Evolutionary conservation across 37 sponge, comb jelly and placozoan genomes (phyloP), one percentile per base, ranked within the genome.

Genomic region (Crambe crambe): DNA sequence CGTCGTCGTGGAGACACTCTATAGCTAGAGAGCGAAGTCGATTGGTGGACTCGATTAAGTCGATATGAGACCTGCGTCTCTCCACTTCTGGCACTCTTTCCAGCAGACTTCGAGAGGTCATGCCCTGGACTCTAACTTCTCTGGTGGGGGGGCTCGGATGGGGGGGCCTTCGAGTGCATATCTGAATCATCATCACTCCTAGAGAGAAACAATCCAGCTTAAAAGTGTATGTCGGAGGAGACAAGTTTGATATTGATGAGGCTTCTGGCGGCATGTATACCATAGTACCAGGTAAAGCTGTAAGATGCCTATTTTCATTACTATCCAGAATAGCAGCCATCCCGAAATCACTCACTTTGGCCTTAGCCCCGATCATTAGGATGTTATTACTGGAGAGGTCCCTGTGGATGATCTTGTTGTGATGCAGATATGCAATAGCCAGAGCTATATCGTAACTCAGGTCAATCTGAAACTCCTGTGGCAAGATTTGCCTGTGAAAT

Each of bases 201-300:
- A 75, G 47, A 42, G 84, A 83, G 47, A 75, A 83, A 29, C 56
- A 73, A 56, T 83, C 84, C n/a, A 75, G 27, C 30, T 62, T 83
- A 2, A 0, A 26, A 9, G 1, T 75, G 60, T 74, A 83, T 20
- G 20, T 44, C 8, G 71, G 77, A 34, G 77, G 38, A 27, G n/a
- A 15, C 51, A 21, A 22, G 61, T 25, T 60, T n/a, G 54, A 9
- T 18, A 3, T 62, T 29, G 37, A 3, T 18, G 68, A 31, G 1
- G 61, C 70, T 37, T 83, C 84, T 39, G 84, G 77, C 56, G 76
- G 77, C 84, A 83, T 75, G 70, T 83, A 83, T 2, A 27, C 27
- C 40, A 2, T 2, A 8, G 56, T 35, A 57, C 84, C 84, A 2
- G 84, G 84, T 25, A 32, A 51, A 23, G 62, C 40, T 4, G 68